phyloP scores from a whole-genome alignment of 2,888 invertebrate species.

The Vanessa cardui region DNA sequence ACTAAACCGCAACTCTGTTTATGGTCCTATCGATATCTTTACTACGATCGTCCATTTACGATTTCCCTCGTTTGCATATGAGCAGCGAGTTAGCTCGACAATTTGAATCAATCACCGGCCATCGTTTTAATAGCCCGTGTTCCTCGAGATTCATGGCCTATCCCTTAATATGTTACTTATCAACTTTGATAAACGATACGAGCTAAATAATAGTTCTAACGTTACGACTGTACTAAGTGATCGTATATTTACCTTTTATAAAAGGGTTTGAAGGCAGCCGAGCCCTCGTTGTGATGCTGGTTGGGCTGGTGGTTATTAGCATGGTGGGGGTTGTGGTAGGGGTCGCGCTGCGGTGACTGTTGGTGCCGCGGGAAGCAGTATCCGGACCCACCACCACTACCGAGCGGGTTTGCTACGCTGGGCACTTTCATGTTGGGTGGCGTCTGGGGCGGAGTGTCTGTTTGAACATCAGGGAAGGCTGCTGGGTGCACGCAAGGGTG shows the following conservation, averaged over 20 bases:
- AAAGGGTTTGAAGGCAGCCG: constrained; percentile 93
- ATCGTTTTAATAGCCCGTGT: constrained; percentile 18
- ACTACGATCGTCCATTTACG: constrained; percentile 72
- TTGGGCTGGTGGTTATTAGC: constrained; percentile 75
- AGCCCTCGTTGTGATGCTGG: constrained; percentile 77
- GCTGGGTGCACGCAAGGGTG: constrained; percentile 85
- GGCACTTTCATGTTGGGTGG: constrained; percentile 97
- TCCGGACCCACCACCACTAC: constrained; percentile 84
- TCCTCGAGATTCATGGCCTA: constrained; percentile 31
- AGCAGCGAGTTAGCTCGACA: constrained; percentile 49
- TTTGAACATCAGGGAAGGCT: constrained; percentile 93
- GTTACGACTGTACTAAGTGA: constrained; percentile 1
- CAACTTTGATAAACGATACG: constrained; percentile 5
- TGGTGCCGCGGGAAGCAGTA: constrained; percentile 80
- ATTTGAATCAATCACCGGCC: constrained; percentile 62
- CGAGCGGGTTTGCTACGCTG: constrained; percentile 88
- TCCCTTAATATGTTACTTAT: constrained; percentile 13
- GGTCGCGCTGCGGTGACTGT: constrained; percentile 81
- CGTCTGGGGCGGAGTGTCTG: constrained; percentile 96
- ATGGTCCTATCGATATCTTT: constrained; percentile 70
- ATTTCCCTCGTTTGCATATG: constrained; percentile 65
- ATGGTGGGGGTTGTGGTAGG: constrained; percentile 81
- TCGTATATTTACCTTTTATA: constrained; percentile 87
- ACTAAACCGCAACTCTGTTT: constrained; percentile 74
- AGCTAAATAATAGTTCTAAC: background rate